phyloP scores from a whole-genome alignment of 2,113 vertebrate genomes.

The Coregonus clupeaformis region DNA sequence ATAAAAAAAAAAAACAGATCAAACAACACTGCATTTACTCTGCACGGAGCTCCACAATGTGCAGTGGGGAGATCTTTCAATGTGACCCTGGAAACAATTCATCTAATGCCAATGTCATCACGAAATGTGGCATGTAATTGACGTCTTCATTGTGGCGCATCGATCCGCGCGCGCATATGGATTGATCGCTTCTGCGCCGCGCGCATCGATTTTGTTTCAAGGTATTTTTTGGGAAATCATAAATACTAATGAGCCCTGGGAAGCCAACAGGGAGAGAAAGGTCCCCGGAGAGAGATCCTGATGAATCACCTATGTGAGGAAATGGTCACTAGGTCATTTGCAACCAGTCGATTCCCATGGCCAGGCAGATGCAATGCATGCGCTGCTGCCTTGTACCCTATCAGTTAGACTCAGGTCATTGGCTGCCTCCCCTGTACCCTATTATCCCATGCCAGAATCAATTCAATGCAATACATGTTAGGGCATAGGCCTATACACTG shows the following conservation, averaged over 20 bases:
- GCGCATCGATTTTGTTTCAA: slow-evolving; percentile 49
- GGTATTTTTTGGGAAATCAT: slow-evolving; percentile 57
- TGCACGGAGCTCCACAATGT: neutral
- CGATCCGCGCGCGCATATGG: slow-evolving; percentile 37
- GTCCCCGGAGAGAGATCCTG: slow-evolving; percentile 34
- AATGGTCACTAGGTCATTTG: slow-evolving; percentile 29
- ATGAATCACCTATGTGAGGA: slow-evolving; percentile 41
- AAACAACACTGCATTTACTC: slow-evolving; percentile 42
- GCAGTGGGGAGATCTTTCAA: slow-evolving; percentile 4
- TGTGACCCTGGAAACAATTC: slow-evolving; percentile 55
- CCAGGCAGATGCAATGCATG: neutral
- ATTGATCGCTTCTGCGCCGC: slow-evolving; percentile 38
- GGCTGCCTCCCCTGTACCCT: neutral
- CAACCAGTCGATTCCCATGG: slow-evolving; percentile 12
- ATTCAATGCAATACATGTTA: neutral
- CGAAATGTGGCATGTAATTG: slow-evolving; percentile 57
- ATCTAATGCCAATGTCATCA: slow-evolving; percentile 26
- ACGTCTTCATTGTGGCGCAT: slow-evolving; percentile 64
- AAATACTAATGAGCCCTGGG: slow-evolving; percentile 72
- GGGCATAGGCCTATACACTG: neutral
- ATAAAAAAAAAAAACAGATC: slow-evolving; percentile 42
- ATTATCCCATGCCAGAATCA: neutral
- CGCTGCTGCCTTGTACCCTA: neutral
- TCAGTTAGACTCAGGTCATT: neutral
- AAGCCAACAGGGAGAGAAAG: slow-evolving; percentile 22